Evolutionary conservation across 2,113 vertebrate genomes (phyloP).

Genomic region (Passer domesticus): DNA sequence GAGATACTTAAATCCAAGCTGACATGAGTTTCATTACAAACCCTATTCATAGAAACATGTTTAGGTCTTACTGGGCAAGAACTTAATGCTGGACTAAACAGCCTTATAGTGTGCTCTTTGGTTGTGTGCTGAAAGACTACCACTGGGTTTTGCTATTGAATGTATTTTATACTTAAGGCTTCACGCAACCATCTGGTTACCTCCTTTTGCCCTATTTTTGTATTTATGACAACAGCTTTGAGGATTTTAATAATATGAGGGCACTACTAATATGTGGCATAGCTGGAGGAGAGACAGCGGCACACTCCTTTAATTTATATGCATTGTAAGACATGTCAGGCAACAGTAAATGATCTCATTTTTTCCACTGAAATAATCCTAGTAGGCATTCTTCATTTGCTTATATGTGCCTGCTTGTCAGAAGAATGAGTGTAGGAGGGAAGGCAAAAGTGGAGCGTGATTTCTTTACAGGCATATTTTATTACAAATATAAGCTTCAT

Average conservation of each 20-base stretch:
- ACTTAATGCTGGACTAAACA: not conserved
- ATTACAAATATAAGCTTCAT: not conserved
- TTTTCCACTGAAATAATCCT: constrained; percentile 29
- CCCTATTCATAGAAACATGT: not conserved
- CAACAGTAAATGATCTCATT: constrained; percentile 30
- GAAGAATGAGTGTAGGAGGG: not conserved
- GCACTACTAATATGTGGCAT: not conserved
- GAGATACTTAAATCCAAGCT: not conserved
- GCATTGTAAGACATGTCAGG: constrained; percentile 26
- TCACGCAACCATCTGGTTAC: not conserved
- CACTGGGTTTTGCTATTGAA: not conserved
- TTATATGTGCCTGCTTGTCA: constrained; percentile 26
- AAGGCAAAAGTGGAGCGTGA: not conserved
- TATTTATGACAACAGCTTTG: not conserved
- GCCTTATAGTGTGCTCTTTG: not conserved
- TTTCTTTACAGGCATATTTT: not conserved
- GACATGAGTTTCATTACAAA: not conserved
- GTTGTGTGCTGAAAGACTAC: not conserved
- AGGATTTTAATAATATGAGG: not conserved
- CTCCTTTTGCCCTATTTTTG: not conserved
- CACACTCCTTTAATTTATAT: not conserved
- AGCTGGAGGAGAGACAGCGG: constrained; percentile 3
- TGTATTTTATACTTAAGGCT: not conserved
- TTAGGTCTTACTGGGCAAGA: not conserved
- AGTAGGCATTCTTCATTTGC: constrained; percentile 9